Conservation (phyloP, 2,797 vertebrate genomes). For the Heteromormyrus szaboi region DNA sequence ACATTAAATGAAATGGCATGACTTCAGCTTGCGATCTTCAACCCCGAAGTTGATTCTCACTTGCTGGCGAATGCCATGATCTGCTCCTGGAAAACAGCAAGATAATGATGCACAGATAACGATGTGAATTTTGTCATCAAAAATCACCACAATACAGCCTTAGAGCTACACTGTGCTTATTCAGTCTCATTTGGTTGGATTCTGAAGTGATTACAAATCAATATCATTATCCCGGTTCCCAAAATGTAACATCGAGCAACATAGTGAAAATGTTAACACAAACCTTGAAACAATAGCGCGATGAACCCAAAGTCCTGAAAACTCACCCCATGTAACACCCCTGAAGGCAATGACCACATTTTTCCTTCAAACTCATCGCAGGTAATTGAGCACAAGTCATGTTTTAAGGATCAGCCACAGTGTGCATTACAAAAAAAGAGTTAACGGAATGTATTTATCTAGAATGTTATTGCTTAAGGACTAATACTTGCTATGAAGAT, state of each 20-base stretch:
- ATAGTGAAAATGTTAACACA: background rate
- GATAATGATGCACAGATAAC: background rate
- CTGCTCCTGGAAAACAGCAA: conserved; percentile 73
- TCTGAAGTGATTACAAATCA: background rate
- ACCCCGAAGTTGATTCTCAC: conserved; percentile 1
- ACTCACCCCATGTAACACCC: background rate
- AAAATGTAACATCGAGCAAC: background rate
- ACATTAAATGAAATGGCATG: conserved; percentile 34
- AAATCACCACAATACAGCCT: background rate
- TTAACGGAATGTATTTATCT: background rate
- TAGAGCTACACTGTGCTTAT: background rate
- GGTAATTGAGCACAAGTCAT: background rate
- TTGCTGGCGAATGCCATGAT: conserved; percentile 91
- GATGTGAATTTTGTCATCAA: background rate
- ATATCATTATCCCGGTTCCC: background rate
- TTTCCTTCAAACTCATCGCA: background rate
- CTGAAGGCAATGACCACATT: background rate
- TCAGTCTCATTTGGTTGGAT: background rate
- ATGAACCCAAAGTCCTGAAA: background rate
- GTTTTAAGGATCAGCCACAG: background rate
- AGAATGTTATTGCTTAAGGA: background rate
- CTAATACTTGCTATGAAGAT: background rate
- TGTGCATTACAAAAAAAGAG: background rate
- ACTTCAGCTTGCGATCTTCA: background rate
- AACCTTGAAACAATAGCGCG: background rate